Conservation (phyloP, 1,140 invertebrate species). For the Pinna nobilis region DNA sequence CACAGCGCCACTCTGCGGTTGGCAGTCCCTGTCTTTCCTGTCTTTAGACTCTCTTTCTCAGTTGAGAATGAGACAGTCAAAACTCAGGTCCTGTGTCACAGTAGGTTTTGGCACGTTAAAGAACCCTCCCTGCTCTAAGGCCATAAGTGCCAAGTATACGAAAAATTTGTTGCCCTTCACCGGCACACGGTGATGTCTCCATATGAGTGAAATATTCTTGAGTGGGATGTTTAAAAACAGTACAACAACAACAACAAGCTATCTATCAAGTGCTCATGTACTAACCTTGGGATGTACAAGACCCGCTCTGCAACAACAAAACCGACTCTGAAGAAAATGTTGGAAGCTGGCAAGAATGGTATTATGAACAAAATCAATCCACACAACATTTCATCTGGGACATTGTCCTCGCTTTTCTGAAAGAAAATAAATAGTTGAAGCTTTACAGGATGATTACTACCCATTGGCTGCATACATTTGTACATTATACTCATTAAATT, state of each 20-base stretch:
- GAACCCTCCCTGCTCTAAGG: not conserved
- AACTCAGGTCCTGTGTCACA: too few relatives aligned
- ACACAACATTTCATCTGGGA: constrained; percentile 19
- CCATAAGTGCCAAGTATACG: not conserved
- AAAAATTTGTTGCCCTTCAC: not conserved
- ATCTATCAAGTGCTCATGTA: too few relatives aligned
- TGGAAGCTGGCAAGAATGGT: constrained; percentile 95
- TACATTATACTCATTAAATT: not conserved
- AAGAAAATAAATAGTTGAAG: not conserved
- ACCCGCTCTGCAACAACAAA: constrained; percentile 97
- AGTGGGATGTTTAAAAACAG: too few relatives aligned
- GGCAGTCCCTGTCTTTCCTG: constrained; percentile 18
- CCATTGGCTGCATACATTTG: not conserved
- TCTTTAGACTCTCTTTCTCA: constrained; percentile 6
- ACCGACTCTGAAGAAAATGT: constrained; percentile 96
- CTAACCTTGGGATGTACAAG: constrained; percentile 92
- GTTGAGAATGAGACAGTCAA: too few relatives aligned
- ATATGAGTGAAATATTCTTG: too few relatives aligned
- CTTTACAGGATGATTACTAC: not conserved
- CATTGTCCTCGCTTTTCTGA: not conserved
- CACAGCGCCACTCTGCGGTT: constrained; percentile 25
- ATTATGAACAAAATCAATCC: constrained; percentile 86
- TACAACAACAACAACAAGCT: constrained; percentile 4
- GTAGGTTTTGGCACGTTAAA: too few relatives aligned
- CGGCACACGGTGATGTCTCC: not conserved